Evolutionary conservation across 92 coral and sea anemone genomes (phyloP).

Genomic region (Epizoanthus scotinus): DNA sequence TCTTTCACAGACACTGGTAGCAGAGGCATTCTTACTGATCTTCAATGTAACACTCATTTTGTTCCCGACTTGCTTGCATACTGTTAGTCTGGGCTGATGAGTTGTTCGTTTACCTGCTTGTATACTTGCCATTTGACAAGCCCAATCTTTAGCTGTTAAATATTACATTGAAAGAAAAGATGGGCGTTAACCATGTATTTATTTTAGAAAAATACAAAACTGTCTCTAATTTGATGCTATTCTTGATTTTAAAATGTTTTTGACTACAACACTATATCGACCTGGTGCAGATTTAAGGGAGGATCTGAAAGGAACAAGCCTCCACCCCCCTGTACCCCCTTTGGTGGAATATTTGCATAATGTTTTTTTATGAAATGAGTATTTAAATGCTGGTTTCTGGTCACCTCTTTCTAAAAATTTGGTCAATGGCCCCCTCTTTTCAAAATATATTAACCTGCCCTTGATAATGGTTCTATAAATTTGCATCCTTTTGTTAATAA

Average conservation of each 20-base stretch:
- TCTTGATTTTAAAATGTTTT: background rate
- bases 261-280: no score
- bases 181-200: constrained; percentile 2
- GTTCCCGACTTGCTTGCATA: constrained; percentile 44
- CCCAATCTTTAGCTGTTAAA: constrained; percentile 37
- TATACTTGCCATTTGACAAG: constrained; percentile 33
- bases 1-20: constrained; percentile 25
- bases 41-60: constrained; percentile 21
- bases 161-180: constrained; percentile 10
- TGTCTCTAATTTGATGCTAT: background rate
- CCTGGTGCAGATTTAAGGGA: no score
- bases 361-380: no score
- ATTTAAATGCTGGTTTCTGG: no score
- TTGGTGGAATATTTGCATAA: no score
- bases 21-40: constrained; percentile 31
- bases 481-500: no score
- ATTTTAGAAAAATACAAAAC: constrained; percentile 7
- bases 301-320: no score
- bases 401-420: no score
- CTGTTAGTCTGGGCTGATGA: constrained; percentile 22
- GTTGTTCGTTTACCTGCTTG: constrained; percentile 7
- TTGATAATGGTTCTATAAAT: no score
- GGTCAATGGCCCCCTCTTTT: no score
- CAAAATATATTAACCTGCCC: no score
- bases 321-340: no score